phyloP scores from a whole-genome alignment of 1,140 invertebrate species.

The Drosophila pachea region DNA sequence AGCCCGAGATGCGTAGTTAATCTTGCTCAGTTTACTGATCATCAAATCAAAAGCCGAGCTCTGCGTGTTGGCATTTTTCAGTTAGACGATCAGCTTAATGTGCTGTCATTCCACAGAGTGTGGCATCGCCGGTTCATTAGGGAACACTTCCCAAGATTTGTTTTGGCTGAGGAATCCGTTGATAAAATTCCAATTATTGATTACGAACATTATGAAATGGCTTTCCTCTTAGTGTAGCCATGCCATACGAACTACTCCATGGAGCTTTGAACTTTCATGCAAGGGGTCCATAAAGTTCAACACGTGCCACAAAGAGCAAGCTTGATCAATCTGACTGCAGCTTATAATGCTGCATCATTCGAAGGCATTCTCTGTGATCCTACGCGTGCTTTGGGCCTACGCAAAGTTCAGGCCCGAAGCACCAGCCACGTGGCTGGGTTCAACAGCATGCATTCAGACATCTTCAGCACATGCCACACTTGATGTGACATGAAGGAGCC shows the following conservation, averaged over 20 bases:
- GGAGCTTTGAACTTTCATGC: not conserved
- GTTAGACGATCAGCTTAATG: slow-evolving; percentile 26
- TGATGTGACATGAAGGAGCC: slow-evolving; percentile 51
- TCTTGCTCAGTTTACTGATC: slow-evolving; percentile 69
- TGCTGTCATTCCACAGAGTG: slow-evolving; percentile 36
- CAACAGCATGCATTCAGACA: not conserved
- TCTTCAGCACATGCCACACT: slow-evolving; percentile 66
- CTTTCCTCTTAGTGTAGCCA: not conserved
- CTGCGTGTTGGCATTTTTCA: slow-evolving; percentile 61
- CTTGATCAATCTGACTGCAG: slow-evolving; percentile 11
- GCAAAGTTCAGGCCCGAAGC: no score
- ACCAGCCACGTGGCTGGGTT: slow-evolving; percentile 34
- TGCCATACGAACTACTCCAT: not conserved
- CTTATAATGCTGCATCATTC: slow-evolving; percentile 30
- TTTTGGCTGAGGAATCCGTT: slow-evolving; percentile 37
- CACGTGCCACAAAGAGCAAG: not conserved
- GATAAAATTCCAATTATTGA: slow-evolving; percentile 5
- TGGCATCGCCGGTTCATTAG: slow-evolving; percentile 49
- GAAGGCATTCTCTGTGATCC: slow-evolving; percentile 14
- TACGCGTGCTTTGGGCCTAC: slow-evolving; percentile 41
- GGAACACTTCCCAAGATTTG: slow-evolving; percentile 55
- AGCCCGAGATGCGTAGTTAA: slow-evolving; percentile 46
- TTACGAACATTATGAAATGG: not conserved
- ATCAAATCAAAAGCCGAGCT: slow-evolving; percentile 46
- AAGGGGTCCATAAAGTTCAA: not conserved